phyloP scores from a whole-genome alignment of 2,888 invertebrate species.

The Sussaba pulchella region DNA sequence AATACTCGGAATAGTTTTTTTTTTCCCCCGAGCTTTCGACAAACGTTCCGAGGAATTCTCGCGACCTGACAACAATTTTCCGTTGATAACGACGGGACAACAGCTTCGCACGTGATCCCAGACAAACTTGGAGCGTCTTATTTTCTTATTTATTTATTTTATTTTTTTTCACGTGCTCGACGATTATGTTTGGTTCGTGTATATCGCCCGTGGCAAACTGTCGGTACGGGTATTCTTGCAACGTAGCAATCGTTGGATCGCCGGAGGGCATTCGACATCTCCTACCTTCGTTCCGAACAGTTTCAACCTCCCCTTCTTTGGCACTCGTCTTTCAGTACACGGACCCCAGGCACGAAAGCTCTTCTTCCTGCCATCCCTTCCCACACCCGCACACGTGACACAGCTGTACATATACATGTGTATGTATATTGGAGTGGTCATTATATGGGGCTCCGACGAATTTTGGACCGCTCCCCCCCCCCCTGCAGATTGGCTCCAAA shows the following conservation, averaged over 20 bases:
- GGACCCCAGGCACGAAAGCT: background rate
- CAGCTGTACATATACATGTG: background rate
- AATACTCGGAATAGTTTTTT: too few species aligned
- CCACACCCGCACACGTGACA: too few species aligned
- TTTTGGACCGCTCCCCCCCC: too few species aligned
- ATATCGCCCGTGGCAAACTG: background rate
- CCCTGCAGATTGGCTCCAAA: too few species aligned
- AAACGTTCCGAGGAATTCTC: too few species aligned
- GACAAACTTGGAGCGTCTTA: conserved; percentile 25
- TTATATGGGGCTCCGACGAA: too few species aligned
- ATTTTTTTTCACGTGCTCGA: background rate
- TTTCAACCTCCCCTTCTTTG: background rate
- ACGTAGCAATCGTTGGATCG: too few species aligned
- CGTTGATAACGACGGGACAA: too few species aligned
- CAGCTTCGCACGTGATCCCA: too few species aligned
- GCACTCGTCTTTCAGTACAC: background rate
- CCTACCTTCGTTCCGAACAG: background rate
- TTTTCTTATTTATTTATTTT: conserved; percentile 27
- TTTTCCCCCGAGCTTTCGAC: too few species aligned
- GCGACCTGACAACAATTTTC: conserved; percentile 11
- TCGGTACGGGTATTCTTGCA: background rate
- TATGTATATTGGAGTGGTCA: too few species aligned
- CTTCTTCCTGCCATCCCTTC: background rate
- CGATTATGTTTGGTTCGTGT: background rate
- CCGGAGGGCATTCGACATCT: too few species aligned